Evolutionary conservation across 2,113 vertebrate genomes (phyloP).

Genomic region (Bucco capensis): DNA sequence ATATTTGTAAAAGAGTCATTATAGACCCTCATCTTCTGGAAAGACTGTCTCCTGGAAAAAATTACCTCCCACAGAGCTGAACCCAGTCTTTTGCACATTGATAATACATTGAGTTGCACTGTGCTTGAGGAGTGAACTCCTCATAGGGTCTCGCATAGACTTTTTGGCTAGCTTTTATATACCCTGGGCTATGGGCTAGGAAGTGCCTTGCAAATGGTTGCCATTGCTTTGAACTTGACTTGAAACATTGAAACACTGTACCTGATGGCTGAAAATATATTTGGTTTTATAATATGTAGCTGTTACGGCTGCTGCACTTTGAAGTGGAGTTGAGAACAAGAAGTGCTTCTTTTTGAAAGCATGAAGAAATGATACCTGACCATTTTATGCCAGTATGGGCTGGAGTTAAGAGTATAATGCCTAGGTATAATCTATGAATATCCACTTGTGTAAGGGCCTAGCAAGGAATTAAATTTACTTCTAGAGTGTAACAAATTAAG

Average conservation of each 20-base stretch:
- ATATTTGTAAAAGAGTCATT: background rate
- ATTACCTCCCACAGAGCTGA: background rate
- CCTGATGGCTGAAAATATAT: background rate
- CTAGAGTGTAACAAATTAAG: background rate
- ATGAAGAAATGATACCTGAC: background rate
- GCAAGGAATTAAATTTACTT: background rate
- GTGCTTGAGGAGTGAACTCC: background rate
- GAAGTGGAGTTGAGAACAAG: background rate
- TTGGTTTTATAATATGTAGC: background rate
- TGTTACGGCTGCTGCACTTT: background rate
- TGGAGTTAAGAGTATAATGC: background rate
- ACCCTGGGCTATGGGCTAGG: rapidly evolving
- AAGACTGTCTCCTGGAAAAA: background rate
- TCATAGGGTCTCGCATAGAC: background rate
- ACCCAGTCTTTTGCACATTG: background rate
- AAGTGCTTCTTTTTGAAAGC: background rate
- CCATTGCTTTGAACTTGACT: background rate
- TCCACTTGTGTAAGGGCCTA: background rate
- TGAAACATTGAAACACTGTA: background rate
- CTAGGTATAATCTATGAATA: background rate
- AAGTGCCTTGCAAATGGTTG: background rate
- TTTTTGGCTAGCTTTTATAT: background rate
- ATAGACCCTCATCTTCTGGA: background rate
- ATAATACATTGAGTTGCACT: background rate
- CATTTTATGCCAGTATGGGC: background rate